Conservation (phyloP, 2,113 vertebrate species). For the Camelus bactrianus region DNA sequence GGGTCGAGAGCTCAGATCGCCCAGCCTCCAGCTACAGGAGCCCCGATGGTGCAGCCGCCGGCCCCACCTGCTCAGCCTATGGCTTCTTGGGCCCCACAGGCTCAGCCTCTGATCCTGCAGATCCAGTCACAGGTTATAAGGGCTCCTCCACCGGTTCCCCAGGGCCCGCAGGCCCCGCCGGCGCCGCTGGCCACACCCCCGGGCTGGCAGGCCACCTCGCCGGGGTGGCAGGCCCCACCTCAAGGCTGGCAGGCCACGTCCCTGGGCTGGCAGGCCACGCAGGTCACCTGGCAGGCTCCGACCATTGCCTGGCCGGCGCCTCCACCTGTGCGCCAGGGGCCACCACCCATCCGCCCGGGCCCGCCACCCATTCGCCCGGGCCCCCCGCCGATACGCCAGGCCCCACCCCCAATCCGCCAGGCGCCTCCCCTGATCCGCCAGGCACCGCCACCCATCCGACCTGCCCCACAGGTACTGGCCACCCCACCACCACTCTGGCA, state of each 20-base stretch:
- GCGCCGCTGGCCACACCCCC: constrained; percentile 67
- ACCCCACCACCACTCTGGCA: constrained; percentile 70
- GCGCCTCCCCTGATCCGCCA: constrained; percentile 69
- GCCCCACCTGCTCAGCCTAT: constrained; percentile 59
- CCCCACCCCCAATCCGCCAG: constrained; percentile 45
- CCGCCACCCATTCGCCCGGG: constrained; percentile 57
- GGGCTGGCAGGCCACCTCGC: constrained; percentile 68
- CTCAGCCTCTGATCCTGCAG: constrained; percentile 78
- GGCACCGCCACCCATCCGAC: constrained; percentile 46
- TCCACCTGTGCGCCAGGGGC: constrained; percentile 6
- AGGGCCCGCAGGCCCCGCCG: constrained; percentile 33
- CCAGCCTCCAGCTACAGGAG: constrained; percentile 58
- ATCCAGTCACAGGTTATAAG: constrained; percentile 79
- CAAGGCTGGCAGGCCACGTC: constrained; percentile 71
- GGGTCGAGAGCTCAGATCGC: constrained; percentile 32
- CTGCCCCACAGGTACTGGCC: constrained; percentile 32
- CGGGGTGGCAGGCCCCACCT: constrained; percentile 50
- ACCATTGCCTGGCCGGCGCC: constrained; percentile 66
- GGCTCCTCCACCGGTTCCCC: constrained; percentile 63
- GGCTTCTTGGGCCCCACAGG: constrained; percentile 70
- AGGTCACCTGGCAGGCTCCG: constrained; percentile 77
- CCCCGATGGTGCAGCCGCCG: constrained; percentile 43
- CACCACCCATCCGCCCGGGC: constrained; percentile 13
- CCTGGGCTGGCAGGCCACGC: constrained; percentile 71
- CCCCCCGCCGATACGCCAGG: constrained; percentile 30